Percentiles rank a stretch among this genome's conserved stretches.
phyloP scores from a whole-genome alignment of 2,888 invertebrate genomes.

The Pachydiplax longipennis region DNA sequence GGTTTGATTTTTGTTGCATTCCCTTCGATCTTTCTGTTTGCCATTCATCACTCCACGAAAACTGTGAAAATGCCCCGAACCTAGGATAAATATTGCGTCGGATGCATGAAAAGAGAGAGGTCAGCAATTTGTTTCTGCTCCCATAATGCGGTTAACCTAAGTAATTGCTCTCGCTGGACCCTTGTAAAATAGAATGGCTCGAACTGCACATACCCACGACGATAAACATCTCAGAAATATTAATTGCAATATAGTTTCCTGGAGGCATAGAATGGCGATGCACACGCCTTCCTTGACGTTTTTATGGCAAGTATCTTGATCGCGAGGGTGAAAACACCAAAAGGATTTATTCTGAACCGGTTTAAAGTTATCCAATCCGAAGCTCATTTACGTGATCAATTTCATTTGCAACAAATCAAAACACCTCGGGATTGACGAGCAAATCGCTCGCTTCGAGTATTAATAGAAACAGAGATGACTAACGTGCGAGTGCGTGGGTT shows the following conservation, averaged over 20 bases:
- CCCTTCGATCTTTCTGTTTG: background rate
- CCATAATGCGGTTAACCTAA: constrained; percentile 12
- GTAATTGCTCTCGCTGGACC: background rate
- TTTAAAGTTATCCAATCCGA: constrained; percentile 7
- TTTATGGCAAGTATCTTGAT: constrained; percentile 35
- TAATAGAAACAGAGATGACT: background rate
- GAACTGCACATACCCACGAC: background rate
- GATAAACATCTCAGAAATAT: constrained; percentile 30
- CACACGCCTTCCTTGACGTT: constrained; percentile 9
- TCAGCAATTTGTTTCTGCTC: background rate
- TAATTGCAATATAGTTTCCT: constrained; percentile 36
- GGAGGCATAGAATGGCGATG: constrained; percentile 12
- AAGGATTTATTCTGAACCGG: constrained; percentile 33
- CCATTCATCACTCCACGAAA: background rate
- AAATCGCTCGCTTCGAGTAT: background rate
- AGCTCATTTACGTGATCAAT: constrained; percentile 34
- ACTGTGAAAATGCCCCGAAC: background rate
- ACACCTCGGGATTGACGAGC: constrained; percentile 3
- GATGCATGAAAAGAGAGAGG: background rate
- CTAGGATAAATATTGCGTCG: background rate
- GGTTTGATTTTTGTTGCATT: background rate
- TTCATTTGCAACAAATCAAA: constrained; percentile 21
- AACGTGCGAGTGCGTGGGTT: background rate
- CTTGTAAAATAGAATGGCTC: background rate
- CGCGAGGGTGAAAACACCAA: constrained; percentile 10